These are phyloP conservation scores for Dolomedes plantarius DNA, from an alignment of 2,888 invertebrate genomes.

Conservation along the genomic window DNA sequence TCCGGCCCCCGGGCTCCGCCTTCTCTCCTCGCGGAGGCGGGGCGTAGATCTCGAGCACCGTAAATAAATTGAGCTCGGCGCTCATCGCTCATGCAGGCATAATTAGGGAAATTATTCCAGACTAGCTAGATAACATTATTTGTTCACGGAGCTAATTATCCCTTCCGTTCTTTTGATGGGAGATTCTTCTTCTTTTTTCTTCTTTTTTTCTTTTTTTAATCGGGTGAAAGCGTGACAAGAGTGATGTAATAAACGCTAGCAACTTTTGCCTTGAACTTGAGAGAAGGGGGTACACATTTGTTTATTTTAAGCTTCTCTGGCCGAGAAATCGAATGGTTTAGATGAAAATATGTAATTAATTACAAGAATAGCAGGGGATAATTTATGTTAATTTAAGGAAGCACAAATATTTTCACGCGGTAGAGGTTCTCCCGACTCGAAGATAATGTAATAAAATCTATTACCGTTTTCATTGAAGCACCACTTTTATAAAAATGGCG, in stretches of 20 bases:
- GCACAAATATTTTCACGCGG: background rate
- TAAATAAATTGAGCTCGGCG: slow-evolving; percentile 23
- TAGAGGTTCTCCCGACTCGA: too few relatives aligned
- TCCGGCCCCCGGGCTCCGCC: slow-evolving; percentile 17
- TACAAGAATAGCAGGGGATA: background rate
- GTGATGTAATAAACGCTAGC: slow-evolving; percentile 5
- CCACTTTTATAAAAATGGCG: too few relatives aligned
- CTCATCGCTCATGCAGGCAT: slow-evolving; percentile 69
- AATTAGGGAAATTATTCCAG: slow-evolving; percentile 70
- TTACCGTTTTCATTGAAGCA: too few relatives aligned
- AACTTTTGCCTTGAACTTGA: slow-evolving; percentile 53
- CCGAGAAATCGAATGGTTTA: background rate
- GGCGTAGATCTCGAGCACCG: slow-evolving; percentile 15
- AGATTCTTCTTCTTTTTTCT: slow-evolving; percentile 1
- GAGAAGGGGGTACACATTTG: slow-evolving; percentile 29
- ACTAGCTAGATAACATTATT: slow-evolving; percentile 59
- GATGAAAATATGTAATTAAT: background rate
- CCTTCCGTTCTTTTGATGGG: slow-evolving; percentile 20
- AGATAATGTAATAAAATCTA: too few relatives aligned
- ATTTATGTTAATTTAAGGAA: background rate
- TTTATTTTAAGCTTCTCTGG: slow-evolving; percentile 8
- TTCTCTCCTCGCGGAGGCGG: background rate
- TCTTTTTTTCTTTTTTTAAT: background rate
- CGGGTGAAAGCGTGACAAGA: background rate
- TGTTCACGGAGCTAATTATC: slow-evolving; percentile 62